A percentile compares a stretch with the other conserved stretches of the same genome.
Evolutionary conservation across 2,888 invertebrate genomes (phyloP).

Genomic region (Euphydryas editha): DNA sequence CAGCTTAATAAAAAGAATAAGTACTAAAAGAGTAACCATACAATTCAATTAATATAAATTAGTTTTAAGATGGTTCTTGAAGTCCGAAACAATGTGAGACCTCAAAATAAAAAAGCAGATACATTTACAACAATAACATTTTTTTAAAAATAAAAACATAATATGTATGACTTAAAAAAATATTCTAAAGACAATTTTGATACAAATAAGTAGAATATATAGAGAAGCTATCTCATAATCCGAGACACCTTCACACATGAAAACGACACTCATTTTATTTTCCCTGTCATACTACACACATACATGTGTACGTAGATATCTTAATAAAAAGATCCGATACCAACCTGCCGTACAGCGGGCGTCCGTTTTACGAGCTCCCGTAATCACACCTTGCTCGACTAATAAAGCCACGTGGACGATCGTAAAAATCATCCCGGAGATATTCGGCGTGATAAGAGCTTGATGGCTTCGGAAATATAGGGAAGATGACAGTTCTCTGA

Average conservation of each 20-base stretch:
- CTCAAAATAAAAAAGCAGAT: too few relatives aligned
- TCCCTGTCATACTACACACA: background rate
- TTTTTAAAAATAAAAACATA: too few relatives aligned
- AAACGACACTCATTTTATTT: background rate
- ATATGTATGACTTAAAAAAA: too few relatives aligned
- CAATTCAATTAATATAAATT: too few relatives aligned
- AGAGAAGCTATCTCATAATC: too few relatives aligned
- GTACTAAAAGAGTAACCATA: too few relatives aligned
- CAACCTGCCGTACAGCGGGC: constrained; percentile 45
- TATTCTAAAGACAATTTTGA: too few relatives aligned
- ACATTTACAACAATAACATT: too few relatives aligned
- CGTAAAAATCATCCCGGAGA: constrained; percentile 37
- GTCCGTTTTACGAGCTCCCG: constrained; percentile 67
- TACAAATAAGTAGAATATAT: too few relatives aligned
- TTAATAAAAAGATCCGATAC: constrained; percentile 30
- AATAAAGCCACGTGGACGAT: constrained; percentile 64
- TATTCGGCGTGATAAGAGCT: constrained; percentile 23
- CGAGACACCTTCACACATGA: background rate
- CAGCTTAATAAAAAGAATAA: too few relatives aligned
- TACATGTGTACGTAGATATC: constrained; percentile 11
- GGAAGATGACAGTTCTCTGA: background rate
- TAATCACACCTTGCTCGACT: constrained; percentile 67
- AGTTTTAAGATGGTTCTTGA: too few relatives aligned
- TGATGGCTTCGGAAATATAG: constrained; percentile 19
- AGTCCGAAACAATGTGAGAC: too few relatives aligned